These are phyloP conservation scores for Acronicta alni DNA, from an alignment of 2,888 invertebrate species.

Conservation along the genomic window DNA sequence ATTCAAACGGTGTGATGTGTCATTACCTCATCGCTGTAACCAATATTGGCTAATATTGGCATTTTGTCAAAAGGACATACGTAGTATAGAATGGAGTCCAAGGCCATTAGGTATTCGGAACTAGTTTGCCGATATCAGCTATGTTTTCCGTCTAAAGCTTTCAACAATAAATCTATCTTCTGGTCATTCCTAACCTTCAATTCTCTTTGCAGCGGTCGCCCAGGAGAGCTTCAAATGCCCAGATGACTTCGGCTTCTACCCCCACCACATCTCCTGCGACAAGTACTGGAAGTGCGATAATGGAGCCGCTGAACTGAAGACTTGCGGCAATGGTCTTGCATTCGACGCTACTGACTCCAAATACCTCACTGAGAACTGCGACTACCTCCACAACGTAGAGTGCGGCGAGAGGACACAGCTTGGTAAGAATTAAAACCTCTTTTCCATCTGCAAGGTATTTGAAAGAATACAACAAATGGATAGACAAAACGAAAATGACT, in stretches of 20 bases:
- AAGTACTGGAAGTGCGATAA: constrained; percentile 99
- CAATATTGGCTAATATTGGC: constrained; percentile 70
- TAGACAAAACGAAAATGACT: neutral
- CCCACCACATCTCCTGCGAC: constrained; percentile 96
- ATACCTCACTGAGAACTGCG: constrained; percentile 97
- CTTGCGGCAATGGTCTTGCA: constrained; percentile 97
- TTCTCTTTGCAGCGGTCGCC: constrained; percentile 90
- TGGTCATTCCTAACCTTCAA: constrained; percentile 17
- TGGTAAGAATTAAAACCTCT: constrained; percentile 87
- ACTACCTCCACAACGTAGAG: constrained; percentile 98
- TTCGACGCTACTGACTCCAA: constrained; percentile 97
- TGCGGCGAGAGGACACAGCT: constrained; percentile 96
- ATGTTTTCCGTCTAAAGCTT: constrained; percentile 4
- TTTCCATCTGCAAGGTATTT: neutral
- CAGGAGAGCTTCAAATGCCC: constrained; percentile 97
- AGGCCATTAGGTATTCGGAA: constrained; percentile 29
- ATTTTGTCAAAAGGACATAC: constrained; percentile 59
- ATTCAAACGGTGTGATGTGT: constrained; percentile 73
- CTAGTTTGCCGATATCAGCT: constrained; percentile 13
- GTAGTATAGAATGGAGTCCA: constrained; percentile 31
- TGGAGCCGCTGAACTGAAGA: constrained; percentile 95
- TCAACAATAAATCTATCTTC: neutral
- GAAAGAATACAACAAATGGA: neutral
- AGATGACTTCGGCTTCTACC: constrained; percentile 98
- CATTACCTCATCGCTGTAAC: constrained; percentile 65